Percentiles rank a stretch among this genome's conserved stretches.
Conservation (phyloP, 2,113 vertebrate genomes). For the Scartelaos histophorus region DNA sequence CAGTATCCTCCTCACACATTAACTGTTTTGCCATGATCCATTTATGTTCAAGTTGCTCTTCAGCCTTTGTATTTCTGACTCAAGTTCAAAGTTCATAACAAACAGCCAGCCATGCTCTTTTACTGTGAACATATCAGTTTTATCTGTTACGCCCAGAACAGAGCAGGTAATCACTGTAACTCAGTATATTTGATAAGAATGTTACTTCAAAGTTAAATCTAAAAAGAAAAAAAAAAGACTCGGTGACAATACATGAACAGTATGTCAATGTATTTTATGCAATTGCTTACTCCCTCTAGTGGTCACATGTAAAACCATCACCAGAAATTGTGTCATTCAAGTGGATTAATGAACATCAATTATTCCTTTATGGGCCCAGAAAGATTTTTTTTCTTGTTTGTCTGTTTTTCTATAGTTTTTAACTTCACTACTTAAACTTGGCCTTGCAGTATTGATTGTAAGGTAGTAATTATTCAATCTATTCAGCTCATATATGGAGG, state of each 20-base stretch:
- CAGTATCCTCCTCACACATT: background rate
- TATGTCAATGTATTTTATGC: background rate
- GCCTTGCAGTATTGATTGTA: too few relatives aligned
- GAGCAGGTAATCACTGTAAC: background rate
- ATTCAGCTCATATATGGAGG: too few relatives aligned
- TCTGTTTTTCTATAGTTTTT: too few relatives aligned
- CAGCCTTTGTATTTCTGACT: conserved; percentile 17
- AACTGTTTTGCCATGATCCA: background rate
- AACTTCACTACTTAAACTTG: too few relatives aligned
- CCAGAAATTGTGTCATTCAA: background rate
- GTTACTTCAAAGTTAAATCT: background rate
- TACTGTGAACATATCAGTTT: background rate
- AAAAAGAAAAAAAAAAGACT: background rate
- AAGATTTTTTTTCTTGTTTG: too few relatives aligned
- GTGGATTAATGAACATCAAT: too few relatives aligned
- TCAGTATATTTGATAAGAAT: background rate
- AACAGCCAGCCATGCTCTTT: background rate
- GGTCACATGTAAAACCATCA: background rate
- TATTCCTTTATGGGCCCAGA: too few relatives aligned
- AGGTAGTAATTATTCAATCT: too few relatives aligned
- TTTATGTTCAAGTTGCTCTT: background rate
- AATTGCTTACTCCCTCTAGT: background rate
- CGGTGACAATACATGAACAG: background rate
- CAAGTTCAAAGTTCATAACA: conserved; percentile 29
- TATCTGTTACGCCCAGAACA: background rate